Evolutionary conservation across 2,797 vertebrate genomes (phyloP).

Genomic region (Channallabes apus): DNA sequence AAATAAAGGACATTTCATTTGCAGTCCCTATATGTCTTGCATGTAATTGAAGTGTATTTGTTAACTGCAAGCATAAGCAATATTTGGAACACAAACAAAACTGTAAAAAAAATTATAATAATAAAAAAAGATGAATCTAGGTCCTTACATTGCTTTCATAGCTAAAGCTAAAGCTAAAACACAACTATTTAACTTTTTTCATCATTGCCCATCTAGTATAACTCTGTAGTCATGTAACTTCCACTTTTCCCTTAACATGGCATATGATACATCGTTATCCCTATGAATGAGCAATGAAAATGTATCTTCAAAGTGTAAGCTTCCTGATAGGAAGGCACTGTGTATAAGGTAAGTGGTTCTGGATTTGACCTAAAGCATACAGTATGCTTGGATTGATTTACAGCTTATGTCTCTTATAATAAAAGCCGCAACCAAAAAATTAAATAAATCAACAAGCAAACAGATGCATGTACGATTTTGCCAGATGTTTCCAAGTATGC

Average conservation of each 20-base stretch:
- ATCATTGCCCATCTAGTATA: background rate
- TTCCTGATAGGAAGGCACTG: background rate
- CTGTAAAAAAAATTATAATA: background rate
- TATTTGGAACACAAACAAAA: background rate
- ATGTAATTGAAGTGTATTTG: background rate
- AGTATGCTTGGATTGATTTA: conserved; percentile 3
- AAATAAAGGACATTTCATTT: background rate
- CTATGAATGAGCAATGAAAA: background rate
- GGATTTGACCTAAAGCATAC: background rate
- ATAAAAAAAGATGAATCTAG: background rate
- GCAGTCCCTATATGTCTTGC: background rate
- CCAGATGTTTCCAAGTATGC: background rate
- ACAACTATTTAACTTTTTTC: background rate
- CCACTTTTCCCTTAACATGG: background rate
- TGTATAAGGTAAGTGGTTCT: background rate
- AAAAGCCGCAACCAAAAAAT: background rate
- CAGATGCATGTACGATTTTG: background rate
- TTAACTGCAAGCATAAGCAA: no score
- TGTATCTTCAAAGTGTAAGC: background rate
- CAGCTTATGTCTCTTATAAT: conserved; percentile 8
- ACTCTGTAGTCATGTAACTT: background rate
- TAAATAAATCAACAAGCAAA: background rate
- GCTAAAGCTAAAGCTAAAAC: background rate
- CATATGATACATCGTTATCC: background rate
- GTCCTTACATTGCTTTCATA: background rate